These are phyloP conservation scores for Ornithorhynchus anatinus DNA, from an alignment of 2,113 vertebrate genomes.

Conservation along the genomic window DNA sequence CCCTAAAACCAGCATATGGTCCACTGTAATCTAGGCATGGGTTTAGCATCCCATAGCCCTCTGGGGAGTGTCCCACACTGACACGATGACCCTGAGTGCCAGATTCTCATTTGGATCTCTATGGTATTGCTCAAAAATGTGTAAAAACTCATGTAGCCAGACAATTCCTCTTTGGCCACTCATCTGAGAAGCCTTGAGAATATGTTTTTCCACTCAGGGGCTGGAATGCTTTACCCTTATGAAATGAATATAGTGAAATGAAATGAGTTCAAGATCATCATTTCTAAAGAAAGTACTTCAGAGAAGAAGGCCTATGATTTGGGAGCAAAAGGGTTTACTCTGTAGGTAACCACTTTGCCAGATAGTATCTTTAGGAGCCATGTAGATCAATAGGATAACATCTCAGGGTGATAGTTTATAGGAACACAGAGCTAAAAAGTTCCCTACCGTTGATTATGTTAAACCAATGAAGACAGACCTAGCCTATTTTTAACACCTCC, in stretches of 20 bases:
- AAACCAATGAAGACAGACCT: no score
- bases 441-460: no score
- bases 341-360: not conserved
- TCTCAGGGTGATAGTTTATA: no score
- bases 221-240: conserved; percentile 24
- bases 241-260: conserved; percentile 25
- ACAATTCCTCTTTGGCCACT: conserved; percentile 23
- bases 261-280: conserved; percentile 16
- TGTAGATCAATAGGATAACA: no score
- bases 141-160: conserved; percentile 12
- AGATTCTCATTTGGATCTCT: conserved; percentile 26
- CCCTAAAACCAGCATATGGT: conserved; percentile 30
- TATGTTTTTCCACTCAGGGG: conserved; percentile 9
- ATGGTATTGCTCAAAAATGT: conserved; percentile 29
- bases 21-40: conserved; percentile 14
- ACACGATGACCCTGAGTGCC: conserved; percentile 7
- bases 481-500: no score
- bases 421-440: no score
- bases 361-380: no score
- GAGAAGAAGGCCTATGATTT: no score
- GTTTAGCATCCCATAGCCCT: not conserved
- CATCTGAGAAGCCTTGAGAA: conserved; percentile 9
- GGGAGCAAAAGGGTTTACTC: not conserved
- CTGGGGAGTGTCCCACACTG: not conserved
- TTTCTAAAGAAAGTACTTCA: conserved; percentile 11